Evolutionary conservation across 2,797 vertebrate genomes (phyloP), one percentile per base, ranked within the genome.

Genomic region (Synaphobranchus kaupii): DNA sequence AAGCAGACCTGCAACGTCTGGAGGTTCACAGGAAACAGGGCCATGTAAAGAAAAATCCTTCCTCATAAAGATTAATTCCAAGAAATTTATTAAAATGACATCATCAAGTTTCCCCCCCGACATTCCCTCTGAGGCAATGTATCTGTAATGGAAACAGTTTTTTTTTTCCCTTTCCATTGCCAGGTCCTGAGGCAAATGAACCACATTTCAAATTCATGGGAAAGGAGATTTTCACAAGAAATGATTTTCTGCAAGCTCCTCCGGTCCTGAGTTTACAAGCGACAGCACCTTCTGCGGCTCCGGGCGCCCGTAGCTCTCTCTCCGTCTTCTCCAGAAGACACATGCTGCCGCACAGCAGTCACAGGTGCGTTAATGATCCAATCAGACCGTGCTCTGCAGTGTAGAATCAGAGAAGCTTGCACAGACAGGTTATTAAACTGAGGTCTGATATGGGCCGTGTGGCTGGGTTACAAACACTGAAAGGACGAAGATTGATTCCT

Each of bases 131-230:
- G 15, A 83, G 82, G 28, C 3, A 47, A 48, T 17, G 50, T 7
- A 28, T 78, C n/a, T 9, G 9, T 3, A 52, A 56, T 31, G 7
- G 52, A 82, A 78, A 39, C 31, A 0, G 39, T 73, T 81, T 20
- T 22, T 68, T 68, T 66, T 25, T 66, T n/a, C n/a, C 28, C 25
- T 7, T 20, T 83, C 52, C 48, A 56, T 56, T 83, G 56, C 52
- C 82, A 54, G 82, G 82, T 10, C 20, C 39, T 48, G 39, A 39
- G 39, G 44, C 47, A 47, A 81, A 81, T 56, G 17, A 54, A 56
- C 1, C 82, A 31, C 48, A 56, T 83, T 83, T 56, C 28, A 56
- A 83, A 83, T 83, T 56, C 50, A 83, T 83, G 82, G 82, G 13
- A 83, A 56, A 34, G n/a, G 28, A 83, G 48, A 83, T 83, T 83